Conservation (phyloP, 2,888 invertebrate genomes). For the Zele albiditarsus region DNA sequence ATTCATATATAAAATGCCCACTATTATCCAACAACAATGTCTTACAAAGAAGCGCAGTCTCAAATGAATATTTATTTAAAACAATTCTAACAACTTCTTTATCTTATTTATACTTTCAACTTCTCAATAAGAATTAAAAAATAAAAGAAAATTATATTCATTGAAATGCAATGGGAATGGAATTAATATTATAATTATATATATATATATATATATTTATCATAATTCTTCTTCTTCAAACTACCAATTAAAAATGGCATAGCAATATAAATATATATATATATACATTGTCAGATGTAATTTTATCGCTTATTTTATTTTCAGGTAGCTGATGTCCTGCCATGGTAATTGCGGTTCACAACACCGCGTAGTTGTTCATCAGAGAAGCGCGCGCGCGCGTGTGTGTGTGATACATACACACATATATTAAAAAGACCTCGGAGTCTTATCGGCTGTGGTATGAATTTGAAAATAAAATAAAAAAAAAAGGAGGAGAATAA, state of each 20-base stretch:
- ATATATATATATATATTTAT: not conserved
- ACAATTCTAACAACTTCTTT: no score
- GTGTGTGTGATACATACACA: constrained; percentile 42
- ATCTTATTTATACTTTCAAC: no score
- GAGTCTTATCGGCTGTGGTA: constrained; percentile 19
- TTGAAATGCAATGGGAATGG: not conserved
- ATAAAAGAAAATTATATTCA: not conserved
- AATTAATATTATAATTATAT: constrained; percentile 18
- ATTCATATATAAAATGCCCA: not conserved
- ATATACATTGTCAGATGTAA: constrained; percentile 8
- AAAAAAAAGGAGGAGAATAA: constrained; percentile 14
- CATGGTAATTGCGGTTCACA: constrained; percentile 29
- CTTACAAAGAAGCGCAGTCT: not conserved
- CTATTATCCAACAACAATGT: not conserved
- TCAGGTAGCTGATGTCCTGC: constrained; percentile 29
- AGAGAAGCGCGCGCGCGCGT: not conserved
- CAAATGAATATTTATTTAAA: not conserved
- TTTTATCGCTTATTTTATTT: constrained; percentile 9
- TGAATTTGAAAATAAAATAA: not conserved
- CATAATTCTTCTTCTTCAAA: not conserved
- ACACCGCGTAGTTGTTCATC: not conserved
- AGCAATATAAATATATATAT: not conserved
- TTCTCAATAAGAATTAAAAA: no score
- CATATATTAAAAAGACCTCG: constrained; percentile 32
- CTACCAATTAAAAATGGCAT: not conserved